Conservation (phyloP, 2,888 invertebrate genomes). For the Mellilla xanthometata region DNA sequence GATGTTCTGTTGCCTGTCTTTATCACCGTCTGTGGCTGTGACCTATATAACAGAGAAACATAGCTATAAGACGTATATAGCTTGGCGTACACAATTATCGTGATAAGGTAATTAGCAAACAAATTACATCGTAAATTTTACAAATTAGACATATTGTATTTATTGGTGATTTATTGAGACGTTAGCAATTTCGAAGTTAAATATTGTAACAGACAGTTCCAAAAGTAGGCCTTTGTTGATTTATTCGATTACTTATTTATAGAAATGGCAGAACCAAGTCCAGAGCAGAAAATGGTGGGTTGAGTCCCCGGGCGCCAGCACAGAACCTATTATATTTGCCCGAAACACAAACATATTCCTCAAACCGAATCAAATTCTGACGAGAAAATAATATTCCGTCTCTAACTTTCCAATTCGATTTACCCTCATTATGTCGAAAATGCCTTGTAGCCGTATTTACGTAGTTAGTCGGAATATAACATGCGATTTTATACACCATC, state of each 20-base stretch:
- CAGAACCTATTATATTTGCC: slow-evolving; percentile 28
- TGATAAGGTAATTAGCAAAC: not conserved
- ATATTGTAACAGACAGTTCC: slow-evolving; percentile 13
- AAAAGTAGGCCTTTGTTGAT: slow-evolving; percentile 47
- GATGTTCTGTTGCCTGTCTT: slow-evolving; percentile 96
- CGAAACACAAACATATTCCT: slow-evolving; percentile 37
- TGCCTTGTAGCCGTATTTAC: slow-evolving; percentile 7
- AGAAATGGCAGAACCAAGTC: slow-evolving; percentile 33
- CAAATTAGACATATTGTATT: not conserved
- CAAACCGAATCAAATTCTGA: slow-evolving; percentile 33
- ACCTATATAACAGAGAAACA: slow-evolving; percentile 84
- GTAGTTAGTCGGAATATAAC: slow-evolving; percentile 7
- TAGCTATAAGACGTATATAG: slow-evolving; percentile 3
- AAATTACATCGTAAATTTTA: not conserved
- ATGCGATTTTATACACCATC: slow-evolving; percentile 8
- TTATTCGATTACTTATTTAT: slow-evolving; percentile 30
- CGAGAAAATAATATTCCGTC: slow-evolving; percentile 24
- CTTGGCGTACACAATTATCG: too few species aligned
- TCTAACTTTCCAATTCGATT: slow-evolving; percentile 26
- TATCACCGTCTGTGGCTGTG: slow-evolving; percentile 97
- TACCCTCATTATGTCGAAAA: slow-evolving; percentile 19
- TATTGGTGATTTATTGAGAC: not conserved
- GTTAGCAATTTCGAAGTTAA: slow-evolving; percentile 6
- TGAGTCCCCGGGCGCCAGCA: slow-evolving; percentile 31
- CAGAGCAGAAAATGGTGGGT: slow-evolving; percentile 26